Conservation (phyloP, 2,797 vertebrate genomes). For the Alosa sapidissima region DNA sequence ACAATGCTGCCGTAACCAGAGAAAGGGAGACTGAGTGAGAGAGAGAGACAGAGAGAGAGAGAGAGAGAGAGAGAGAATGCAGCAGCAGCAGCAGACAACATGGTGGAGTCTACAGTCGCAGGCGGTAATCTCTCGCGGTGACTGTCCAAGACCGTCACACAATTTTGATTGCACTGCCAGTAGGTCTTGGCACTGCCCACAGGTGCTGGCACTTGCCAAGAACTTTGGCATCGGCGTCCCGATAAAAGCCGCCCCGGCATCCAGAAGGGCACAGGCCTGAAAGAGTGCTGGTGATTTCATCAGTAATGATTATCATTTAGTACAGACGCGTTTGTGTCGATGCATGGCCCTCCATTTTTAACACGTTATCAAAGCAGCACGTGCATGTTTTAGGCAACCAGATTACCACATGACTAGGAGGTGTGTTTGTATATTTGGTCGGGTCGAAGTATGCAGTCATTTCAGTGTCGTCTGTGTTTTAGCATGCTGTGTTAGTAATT, state of each 20-base stretch:
- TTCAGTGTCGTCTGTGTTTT: not conserved
- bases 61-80: not conserved
- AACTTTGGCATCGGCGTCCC: conserved; percentile 68
- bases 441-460: not conserved
- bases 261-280: conserved; percentile 78
- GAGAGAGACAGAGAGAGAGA: not conserved
- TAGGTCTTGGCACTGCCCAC: conserved; percentile 73
- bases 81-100: conserved; percentile 46
- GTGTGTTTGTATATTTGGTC: not conserved
- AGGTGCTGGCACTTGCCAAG: conserved; percentile 77
- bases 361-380: conserved; percentile 14
- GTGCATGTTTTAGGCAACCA: not conserved
- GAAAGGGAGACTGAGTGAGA: not conserved
- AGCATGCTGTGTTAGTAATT: not conserved
- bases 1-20: conserved; percentile 16
- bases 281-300: conserved; percentile 77
- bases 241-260: conserved; percentile 75
- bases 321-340: conserved; percentile 59
- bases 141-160: conserved; percentile 76
- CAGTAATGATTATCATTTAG: conserved; percentile 80
- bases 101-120: conserved; percentile 56
- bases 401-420: not conserved
- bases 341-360: conserved; percentile 14
- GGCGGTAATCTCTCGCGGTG: conserved; percentile 73
- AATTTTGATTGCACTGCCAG: conserved; percentile 78